phyloP scores from a whole-genome alignment of 2,888 invertebrate genomes.

The Drosophila sordidula region DNA sequence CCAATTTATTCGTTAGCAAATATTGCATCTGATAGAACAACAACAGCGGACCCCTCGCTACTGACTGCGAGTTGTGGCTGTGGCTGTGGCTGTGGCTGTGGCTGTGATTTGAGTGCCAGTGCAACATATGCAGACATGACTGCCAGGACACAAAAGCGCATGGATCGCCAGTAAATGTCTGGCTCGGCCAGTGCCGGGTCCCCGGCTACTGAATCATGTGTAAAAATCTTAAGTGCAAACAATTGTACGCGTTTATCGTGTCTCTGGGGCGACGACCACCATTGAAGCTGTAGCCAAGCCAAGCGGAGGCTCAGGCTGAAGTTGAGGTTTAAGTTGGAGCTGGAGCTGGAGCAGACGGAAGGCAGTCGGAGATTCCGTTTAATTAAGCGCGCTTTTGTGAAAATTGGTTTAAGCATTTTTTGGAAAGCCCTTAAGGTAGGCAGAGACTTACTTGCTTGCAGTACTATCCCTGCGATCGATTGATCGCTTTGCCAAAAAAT shows the following conservation, averaged over 20 bases:
- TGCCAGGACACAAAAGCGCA: slow-evolving; percentile 74
- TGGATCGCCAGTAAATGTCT: slow-evolving; percentile 42
- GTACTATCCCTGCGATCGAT: slow-evolving; percentile 42
- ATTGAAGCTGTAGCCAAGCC: slow-evolving; percentile 58
- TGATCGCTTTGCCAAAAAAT: slow-evolving; percentile 61
- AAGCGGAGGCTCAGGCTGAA: slow-evolving; percentile 10
- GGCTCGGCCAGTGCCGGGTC: slow-evolving; percentile 35
- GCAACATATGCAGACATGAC: slow-evolving; percentile 81
- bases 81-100: slow-evolving; percentile 5
- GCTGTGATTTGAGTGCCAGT: slow-evolving; percentile 69
- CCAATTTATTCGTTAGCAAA: slow-evolving; percentile 81
- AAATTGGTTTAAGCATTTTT: slow-evolving; percentile 79
- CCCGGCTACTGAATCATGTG: slow-evolving; percentile 83
- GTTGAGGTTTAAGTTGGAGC: slow-evolving; percentile 10
- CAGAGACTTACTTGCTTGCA: slow-evolving; percentile 31
- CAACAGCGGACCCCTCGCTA: slow-evolving; percentile 37
- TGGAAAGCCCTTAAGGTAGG: slow-evolving; percentile 76
- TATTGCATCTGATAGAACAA: slow-evolving; percentile 80
- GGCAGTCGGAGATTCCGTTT: slow-evolving; percentile 72
- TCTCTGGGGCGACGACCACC: slow-evolving; percentile 83
- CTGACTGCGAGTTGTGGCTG: slow-evolving; percentile 4
- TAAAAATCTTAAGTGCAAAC: slow-evolving; percentile 86
- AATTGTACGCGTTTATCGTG: slow-evolving; percentile 84
- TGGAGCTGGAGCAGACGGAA: slow-evolving; percentile 5
- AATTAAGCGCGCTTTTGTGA: slow-evolving; percentile 73